These are phyloP conservation scores for Sinonovacula constricta DNA, from an alignment of 1,140 invertebrate genomes.

Conservation along the genomic window DNA sequence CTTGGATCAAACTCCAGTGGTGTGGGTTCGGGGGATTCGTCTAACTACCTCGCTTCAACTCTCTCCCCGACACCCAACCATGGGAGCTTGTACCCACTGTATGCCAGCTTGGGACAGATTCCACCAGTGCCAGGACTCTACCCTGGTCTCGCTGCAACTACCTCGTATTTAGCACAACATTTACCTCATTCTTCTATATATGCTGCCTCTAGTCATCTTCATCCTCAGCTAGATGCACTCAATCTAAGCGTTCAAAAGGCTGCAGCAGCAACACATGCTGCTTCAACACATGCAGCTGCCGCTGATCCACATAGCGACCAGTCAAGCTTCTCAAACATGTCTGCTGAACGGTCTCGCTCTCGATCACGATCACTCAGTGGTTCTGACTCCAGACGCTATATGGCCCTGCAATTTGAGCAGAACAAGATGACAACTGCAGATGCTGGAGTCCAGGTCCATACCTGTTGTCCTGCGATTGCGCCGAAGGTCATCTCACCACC, in stretches of 20 bases:
- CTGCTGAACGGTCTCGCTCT: slow-evolving; percentile 50
- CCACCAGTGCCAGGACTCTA: slow-evolving; percentile 54
- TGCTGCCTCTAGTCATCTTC: slow-evolving; percentile 49
- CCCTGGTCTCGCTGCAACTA: slow-evolving; percentile 54
- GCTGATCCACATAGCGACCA: slow-evolving; percentile 26
- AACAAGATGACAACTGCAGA: slow-evolving; percentile 39
- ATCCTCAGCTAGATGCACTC: slow-evolving; percentile 69
- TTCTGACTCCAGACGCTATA: slow-evolving; percentile 44
- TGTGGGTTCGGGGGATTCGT: slow-evolving; percentile 13
- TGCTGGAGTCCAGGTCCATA: slow-evolving; percentile 65
- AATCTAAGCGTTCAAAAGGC: slow-evolving; percentile 67
- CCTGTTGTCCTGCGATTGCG: slow-evolving; percentile 55
- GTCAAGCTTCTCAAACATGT: slow-evolving; percentile 56
- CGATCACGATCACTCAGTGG: slow-evolving; percentile 58
- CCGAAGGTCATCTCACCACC: not conserved
- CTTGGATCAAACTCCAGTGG: slow-evolving; percentile 10
- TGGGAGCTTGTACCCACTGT: slow-evolving; percentile 57
- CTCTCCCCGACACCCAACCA: slow-evolving; percentile 49
- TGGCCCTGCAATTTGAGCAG: slow-evolving; percentile 5
- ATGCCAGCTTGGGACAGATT: slow-evolving; percentile 56
- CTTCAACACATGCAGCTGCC: slow-evolving; percentile 3
- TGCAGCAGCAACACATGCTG: slow-evolving; percentile 20
- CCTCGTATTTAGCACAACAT: slow-evolving; percentile 55
- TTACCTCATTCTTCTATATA: slow-evolving; percentile 55
- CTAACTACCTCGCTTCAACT: slow-evolving; percentile 54